Evolutionary conservation across 2,113 vertebrate genomes (phyloP).

Genomic region (Corapipo altera): DNA sequence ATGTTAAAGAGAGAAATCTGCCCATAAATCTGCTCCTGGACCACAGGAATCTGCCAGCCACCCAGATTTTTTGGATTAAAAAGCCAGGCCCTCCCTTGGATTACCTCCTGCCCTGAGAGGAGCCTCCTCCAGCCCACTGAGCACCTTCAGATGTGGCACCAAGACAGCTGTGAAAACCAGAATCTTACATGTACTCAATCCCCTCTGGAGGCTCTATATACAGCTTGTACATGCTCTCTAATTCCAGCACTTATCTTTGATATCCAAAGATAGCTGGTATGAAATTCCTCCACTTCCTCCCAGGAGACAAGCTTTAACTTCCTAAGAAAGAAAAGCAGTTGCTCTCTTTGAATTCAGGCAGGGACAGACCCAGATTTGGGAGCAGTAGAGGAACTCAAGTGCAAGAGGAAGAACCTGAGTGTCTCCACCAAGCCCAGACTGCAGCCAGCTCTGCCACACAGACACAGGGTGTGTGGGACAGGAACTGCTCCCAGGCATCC

Average conservation of each 20-base stretch:
- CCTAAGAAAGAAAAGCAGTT: not conserved
- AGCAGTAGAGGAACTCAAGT: not conserved
- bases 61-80: not conserved
- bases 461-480: not conserved
- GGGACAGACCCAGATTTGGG: not conserved
- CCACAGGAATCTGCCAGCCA: not conserved
- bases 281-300: not conserved
- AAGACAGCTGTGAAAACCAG: not conserved
- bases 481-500: not conserved
- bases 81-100: not conserved
- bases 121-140: not conserved
- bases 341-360: not conserved
- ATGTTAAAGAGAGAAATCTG: fast-evolving
- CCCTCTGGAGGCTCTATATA: not conserved
- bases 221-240: not conserved
- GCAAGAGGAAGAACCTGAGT: not conserved
- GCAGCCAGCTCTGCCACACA: not conserved
- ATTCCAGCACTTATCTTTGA: not conserved
- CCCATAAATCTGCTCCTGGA: not conserved
- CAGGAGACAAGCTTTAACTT: not conserved
- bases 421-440: not conserved
- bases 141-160: not conserved
- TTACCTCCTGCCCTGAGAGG: not conserved
- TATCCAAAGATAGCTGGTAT: not conserved
- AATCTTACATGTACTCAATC: not conserved